Conservation (phyloP, 2,113 vertebrate genomes). For the Peromyscus californicus region DNA sequence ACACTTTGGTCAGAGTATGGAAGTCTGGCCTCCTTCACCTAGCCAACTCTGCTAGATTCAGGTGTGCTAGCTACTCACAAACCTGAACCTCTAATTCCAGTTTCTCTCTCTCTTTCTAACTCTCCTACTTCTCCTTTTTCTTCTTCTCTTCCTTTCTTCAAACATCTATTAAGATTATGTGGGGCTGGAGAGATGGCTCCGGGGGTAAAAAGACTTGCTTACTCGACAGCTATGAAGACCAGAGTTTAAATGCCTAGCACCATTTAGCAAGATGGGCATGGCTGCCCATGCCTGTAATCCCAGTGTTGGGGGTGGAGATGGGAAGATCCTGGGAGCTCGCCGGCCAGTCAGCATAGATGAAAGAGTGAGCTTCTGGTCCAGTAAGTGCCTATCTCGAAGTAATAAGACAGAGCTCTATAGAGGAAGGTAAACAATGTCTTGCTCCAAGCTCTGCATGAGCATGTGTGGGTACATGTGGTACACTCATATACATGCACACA, state of each 20-base stretch:
- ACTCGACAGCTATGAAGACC: background rate
- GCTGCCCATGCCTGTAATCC: background rate
- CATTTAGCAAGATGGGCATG: background rate
- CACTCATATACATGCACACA: background rate
- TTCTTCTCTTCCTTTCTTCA: background rate
- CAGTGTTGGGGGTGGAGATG: background rate
- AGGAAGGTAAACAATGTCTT: background rate
- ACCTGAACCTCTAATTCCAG: background rate
- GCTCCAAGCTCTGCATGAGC: background rate
- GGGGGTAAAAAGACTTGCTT: background rate
- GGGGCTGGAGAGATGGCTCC: background rate
- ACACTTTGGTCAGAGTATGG: no score
- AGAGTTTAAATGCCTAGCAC: background rate
- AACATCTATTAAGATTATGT: background rate
- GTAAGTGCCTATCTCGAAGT: background rate
- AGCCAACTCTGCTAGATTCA: background rate
- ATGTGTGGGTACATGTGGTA: background rate
- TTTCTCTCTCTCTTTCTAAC: background rate
- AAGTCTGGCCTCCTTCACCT: background rate
- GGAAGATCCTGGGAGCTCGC: background rate
- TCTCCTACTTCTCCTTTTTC: background rate
- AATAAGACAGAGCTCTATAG: background rate
- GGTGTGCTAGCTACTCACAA: background rate
- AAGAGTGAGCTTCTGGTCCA: background rate
- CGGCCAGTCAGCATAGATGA: background rate